phyloP scores from a whole-genome alignment of 2,113 vertebrate genomes.

The Ciconia maguari region DNA sequence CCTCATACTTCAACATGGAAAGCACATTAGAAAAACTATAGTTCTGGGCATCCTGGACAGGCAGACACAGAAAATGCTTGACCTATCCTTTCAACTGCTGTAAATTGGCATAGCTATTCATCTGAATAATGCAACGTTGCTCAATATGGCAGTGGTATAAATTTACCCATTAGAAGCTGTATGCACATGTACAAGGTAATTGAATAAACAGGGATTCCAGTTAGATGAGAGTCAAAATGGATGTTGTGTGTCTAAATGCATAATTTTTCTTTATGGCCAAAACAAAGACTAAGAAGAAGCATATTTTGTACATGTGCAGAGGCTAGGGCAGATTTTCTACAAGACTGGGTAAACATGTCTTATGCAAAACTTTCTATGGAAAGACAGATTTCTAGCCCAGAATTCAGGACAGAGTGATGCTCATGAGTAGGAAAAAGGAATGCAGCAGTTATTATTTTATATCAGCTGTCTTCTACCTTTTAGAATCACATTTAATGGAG shows the following conservation, averaged over 20 bases:
- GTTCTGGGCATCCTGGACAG: not conserved
- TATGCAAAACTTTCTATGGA: not conserved
- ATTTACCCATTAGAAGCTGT: not conserved
- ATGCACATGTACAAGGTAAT: not conserved
- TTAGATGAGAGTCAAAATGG: not conserved
- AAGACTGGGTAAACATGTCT: not conserved
- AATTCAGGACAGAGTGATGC: not conserved
- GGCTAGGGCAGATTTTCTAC: not conserved
- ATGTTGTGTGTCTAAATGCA: not conserved
- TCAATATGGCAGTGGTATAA: not conserved
- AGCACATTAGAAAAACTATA: not conserved
- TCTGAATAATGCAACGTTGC: not conserved
- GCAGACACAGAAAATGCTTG: not conserved
- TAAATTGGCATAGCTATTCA: not conserved
- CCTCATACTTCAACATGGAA: not conserved
- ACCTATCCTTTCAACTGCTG: not conserved
- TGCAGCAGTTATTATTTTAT: not conserved
- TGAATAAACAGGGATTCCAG: not conserved
- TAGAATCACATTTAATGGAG: not conserved
- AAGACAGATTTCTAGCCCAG: not conserved
- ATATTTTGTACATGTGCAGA: not conserved
- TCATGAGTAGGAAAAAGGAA: not conserved
- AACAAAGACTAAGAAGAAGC: not conserved
- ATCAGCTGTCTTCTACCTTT: not conserved
- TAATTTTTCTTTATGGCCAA: not conserved